These are phyloP conservation scores for Leucozona laternaria DNA, from an alignment of 2,888 invertebrate species.

Conservation along the genomic window DNA sequence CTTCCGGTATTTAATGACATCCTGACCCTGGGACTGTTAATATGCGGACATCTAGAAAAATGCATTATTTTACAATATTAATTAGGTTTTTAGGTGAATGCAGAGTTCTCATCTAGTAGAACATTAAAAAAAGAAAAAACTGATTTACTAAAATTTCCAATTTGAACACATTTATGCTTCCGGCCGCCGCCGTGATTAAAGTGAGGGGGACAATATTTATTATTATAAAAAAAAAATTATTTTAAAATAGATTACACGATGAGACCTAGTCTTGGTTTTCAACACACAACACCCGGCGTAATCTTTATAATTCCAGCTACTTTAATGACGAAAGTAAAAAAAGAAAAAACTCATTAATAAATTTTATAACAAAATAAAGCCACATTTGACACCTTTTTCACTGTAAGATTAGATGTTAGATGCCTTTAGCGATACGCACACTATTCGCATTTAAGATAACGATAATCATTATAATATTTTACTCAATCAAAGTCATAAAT, in stretches of 20 bases:
- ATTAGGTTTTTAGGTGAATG: too few species aligned
- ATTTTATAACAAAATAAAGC: conserved; percentile 35
- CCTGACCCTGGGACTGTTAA: too few species aligned
- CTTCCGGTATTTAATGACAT: too few species aligned
- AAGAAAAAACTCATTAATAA: conserved; percentile 25
- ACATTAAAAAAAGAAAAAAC: too few species aligned
- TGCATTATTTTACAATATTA: too few species aligned
- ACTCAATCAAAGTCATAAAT: neutral
- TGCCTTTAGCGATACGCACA: conserved; percentile 28
- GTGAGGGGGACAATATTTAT: too few species aligned
- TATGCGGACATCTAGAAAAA: too few species aligned
- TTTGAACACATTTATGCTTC: too few species aligned
- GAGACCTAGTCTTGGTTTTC: neutral
- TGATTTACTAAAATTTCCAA: too few species aligned
- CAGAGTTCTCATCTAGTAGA: too few species aligned
- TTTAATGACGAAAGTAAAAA: conserved; percentile 12
- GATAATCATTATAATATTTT: neutral
- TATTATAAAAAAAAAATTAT: neutral
- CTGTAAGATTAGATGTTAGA: conserved; percentile 17
- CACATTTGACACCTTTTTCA: conserved; percentile 57
- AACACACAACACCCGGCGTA: neutral
- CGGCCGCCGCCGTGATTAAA: too few species aligned
- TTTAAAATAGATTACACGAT: neutral
- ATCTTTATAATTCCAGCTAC: conserved; percentile 5
- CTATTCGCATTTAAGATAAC: conserved; percentile 23